Conservation (phyloP, 2,888 invertebrate genomes). For the Emmelina monodactyla region DNA sequence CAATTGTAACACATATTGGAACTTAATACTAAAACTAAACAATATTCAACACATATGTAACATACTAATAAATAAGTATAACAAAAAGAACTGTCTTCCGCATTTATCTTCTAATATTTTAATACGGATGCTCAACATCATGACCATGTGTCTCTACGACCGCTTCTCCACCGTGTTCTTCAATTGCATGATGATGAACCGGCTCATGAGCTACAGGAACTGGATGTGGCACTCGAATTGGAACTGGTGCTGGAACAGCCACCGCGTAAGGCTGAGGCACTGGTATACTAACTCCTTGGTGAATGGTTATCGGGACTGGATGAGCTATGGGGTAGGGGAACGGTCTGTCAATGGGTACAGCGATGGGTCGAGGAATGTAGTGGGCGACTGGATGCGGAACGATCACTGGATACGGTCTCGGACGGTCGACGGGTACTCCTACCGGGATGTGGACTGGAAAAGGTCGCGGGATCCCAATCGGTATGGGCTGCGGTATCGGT, state of each 20-base stretch:
- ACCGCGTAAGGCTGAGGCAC: conserved; percentile 62
- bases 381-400: conserved; percentile 54
- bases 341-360: conserved; percentile 60
- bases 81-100: no score
- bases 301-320: conserved; percentile 56
- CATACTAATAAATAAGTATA: no score
- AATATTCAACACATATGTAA: no score
- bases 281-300: conserved; percentile 59
- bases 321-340: conserved; percentile 63
- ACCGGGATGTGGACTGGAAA: conserved; percentile 38
- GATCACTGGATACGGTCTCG: conserved; percentile 33
- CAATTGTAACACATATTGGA: no score
- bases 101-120: no score
- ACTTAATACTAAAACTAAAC: no score
- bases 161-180: conserved; percentile 7
- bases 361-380: conserved; percentile 43
- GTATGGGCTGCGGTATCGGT: conserved; percentile 56
- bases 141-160: conserved; percentile 18
- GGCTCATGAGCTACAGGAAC: conserved; percentile 22
- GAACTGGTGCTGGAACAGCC: conserved; percentile 42
- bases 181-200: conserved; percentile 12
- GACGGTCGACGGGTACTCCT: conserved; percentile 33
- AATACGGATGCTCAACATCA: conserved; percentile 17
- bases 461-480: conserved; percentile 52
- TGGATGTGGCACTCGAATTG: conserved; percentile 39